A percentile compares a stretch with the other conserved stretches of the same genome.
Conservation (phyloP, 2,888 invertebrate species). For the Calliopum simillimum region DNA sequence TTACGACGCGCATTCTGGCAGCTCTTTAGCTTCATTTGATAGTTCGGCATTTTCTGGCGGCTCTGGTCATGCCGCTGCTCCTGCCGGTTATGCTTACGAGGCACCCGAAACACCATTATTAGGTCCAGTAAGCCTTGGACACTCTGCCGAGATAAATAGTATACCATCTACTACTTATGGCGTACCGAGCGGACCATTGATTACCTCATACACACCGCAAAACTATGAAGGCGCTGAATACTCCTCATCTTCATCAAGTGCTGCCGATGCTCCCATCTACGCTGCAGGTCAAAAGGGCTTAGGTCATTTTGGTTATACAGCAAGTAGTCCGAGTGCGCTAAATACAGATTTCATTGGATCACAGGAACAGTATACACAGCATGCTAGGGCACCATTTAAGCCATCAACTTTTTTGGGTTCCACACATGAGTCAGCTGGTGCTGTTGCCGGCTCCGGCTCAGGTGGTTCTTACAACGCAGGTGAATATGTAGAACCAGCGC, state of each 20-base stretch:
- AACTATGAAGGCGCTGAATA: constrained; percentile 26
- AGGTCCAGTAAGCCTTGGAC: constrained; percentile 14
- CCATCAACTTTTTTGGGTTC: constrained; percentile 64
- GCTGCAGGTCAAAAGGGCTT: constrained; percentile 64
- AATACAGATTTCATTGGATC: constrained; percentile 52
- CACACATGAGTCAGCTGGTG: constrained; percentile 54
- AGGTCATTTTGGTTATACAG: constrained; percentile 59
- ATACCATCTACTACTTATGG: constrained; percentile 42
- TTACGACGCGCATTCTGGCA: constrained; percentile 28
- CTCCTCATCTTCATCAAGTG: background rate
- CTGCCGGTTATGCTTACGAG: constrained; percentile 37
- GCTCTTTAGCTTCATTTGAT: constrained; percentile 3
- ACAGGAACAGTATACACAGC: constrained; percentile 29
- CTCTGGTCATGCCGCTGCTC: background rate
- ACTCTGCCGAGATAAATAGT: background rate
- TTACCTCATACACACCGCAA: constrained; percentile 45
- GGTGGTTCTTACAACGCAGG: background rate
- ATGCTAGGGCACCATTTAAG: constrained; percentile 59
- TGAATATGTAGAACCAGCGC: constrained; percentile 45
- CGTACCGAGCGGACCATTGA: constrained; percentile 30
- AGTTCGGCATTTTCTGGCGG: constrained; percentile 18
- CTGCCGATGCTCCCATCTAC: constrained; percentile 55
- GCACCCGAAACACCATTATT: constrained; percentile 29
- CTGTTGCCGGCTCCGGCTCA: background rate
- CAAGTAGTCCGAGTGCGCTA: constrained; percentile 60